phyloP scores from a whole-genome alignment of 2,113 vertebrate species.

The Cochlearius cochlearius region DNA sequence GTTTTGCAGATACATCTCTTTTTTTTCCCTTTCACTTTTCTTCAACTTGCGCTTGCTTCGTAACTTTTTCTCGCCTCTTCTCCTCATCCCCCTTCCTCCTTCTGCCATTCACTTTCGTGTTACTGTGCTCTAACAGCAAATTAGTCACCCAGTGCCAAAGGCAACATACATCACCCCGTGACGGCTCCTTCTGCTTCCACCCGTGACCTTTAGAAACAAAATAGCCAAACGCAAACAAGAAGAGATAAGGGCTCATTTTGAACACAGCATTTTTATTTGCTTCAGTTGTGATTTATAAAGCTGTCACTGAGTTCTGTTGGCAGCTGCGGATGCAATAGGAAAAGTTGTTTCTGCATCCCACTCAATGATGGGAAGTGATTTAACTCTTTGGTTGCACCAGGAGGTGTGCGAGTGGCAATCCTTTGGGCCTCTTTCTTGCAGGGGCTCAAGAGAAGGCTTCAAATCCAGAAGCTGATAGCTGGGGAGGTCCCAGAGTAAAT shows the following conservation, averaged over 20 bases:
- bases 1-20: background rate
- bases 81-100: rapidly evolving
- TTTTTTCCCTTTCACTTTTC: background rate
- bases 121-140: background rate
- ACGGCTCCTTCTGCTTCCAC: conserved; percentile 20
- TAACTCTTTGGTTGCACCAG: background rate
- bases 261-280: background rate
- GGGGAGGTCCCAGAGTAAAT: background rate
- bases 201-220: conserved; percentile 31
- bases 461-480: background rate
- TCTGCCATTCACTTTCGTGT: background rate
- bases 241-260: conserved; percentile 9
- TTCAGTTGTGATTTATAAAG: conserved; percentile 38
- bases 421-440: background rate
- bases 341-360: background rate
- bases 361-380: background rate
- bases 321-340: background rate
- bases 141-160: background rate
- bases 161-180: background rate
- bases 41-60: background rate
- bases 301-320: background rate
- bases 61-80: background rate
- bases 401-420: rapidly evolving
- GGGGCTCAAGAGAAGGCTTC: background rate
- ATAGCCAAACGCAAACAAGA: background rate